These are phyloP conservation scores for Pelmatolapia mariae DNA, from an alignment of 2,113 vertebrate genomes.

Conservation along the genomic window DNA sequence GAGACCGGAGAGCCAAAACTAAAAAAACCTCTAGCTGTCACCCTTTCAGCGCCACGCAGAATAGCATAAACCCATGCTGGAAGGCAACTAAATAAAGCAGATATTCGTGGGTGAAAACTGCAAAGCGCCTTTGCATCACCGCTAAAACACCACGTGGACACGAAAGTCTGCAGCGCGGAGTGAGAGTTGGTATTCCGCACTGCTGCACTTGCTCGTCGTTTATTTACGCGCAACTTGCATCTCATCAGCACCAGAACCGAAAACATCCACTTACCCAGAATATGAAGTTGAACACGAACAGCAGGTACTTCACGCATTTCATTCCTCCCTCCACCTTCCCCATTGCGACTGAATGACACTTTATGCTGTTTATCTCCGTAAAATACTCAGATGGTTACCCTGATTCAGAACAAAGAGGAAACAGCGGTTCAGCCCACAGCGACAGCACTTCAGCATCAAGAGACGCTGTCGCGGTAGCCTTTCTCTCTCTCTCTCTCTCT, in stretches of 20 bases:
- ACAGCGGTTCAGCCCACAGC: constrained; percentile 2
- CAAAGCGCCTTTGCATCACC: background rate
- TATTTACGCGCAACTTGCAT: background rate
- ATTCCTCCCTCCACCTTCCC: constrained; percentile 83
- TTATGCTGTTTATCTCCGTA: background rate
- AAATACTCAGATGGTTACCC: background rate
- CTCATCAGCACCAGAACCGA: background rate
- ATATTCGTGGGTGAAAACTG: background rate
- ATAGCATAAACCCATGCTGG: background rate
- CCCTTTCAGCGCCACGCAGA: constrained; percentile 28
- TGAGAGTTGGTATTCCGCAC: background rate
- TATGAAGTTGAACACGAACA: constrained; percentile 90
- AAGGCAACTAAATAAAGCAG: background rate
- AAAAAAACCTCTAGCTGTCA: constrained; percentile 39
- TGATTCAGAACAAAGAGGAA: constrained; percentile 4
- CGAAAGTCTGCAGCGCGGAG: background rate
- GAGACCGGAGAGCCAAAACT: constrained; percentile 39
- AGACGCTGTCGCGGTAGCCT: background rate
- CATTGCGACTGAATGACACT: constrained; percentile 59
- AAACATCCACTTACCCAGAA: constrained; percentile 85
- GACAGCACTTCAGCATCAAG: constrained; percentile 20
- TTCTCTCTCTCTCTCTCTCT: constrained; percentile 8
- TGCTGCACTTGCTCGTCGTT: constrained; percentile 37
- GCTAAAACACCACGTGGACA: background rate
- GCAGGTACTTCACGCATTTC: constrained; percentile 88